Evolutionary conservation across 2,888 invertebrate genomes (phyloP).

Genomic region (Patella caerulea): DNA sequence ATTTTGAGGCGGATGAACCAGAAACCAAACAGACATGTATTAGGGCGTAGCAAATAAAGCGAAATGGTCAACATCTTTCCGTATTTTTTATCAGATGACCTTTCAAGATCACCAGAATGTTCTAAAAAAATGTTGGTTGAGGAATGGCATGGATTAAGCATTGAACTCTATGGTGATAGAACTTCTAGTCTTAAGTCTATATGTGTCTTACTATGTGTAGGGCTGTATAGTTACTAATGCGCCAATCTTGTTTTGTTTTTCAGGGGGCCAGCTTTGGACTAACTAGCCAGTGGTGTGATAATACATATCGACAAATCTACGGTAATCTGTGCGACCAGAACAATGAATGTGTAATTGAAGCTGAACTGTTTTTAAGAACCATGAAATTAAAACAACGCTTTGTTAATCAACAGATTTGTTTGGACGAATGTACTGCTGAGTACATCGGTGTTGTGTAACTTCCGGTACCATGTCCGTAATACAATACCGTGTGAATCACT

Average conservation of each 20-base stretch:
- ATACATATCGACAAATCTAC: constrained; percentile 52
- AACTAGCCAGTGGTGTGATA: constrained; percentile 48
- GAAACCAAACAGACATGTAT: too few species aligned
- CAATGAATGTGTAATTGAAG: constrained; percentile 47
- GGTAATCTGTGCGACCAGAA: constrained; percentile 48
- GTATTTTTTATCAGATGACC: too few species aligned
- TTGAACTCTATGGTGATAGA: neutral
- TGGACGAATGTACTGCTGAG: constrained; percentile 31
- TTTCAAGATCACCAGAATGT: too few species aligned
- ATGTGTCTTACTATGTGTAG: neutral
- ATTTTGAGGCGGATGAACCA: too few species aligned
- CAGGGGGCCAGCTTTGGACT: constrained; percentile 52
- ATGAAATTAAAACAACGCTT: constrained; percentile 47
- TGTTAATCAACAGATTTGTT: constrained; percentile 33
- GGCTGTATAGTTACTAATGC: neutral
- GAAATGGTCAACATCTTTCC: too few species aligned
- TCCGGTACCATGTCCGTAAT: neutral
- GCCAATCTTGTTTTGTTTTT: constrained; percentile 13
- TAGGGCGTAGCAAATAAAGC: too few species aligned
- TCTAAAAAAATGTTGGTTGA: too few species aligned
- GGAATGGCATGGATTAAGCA: too few species aligned
- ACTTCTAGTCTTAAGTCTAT: neutral
- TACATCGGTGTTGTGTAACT: constrained; percentile 35
- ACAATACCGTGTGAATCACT: too few species aligned
- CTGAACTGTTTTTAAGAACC: constrained; percentile 50